These are phyloP conservation scores for Porites rus DNA, from an alignment of 92 coral and sea anemone species.

Conservation along the genomic window DNA sequence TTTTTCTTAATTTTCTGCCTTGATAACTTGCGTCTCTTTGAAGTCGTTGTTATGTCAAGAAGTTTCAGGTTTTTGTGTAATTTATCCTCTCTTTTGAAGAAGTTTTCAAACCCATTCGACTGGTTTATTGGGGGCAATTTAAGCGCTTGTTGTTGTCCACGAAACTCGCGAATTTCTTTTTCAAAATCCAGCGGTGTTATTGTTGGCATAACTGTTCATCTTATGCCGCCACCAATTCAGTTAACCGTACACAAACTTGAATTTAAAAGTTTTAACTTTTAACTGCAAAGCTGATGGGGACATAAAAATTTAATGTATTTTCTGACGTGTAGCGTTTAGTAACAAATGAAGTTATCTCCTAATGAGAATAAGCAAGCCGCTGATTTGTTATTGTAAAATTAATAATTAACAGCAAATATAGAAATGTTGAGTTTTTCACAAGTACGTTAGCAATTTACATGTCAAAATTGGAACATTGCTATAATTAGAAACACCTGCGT, in stretches of 20 bases:
- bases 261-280: neutral
- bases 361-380: neutral
- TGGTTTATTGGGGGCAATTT: constrained; percentile 8
- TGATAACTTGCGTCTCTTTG: neutral
- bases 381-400: neutral
- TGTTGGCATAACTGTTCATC: constrained; percentile 2
- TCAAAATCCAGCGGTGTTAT: constrained; percentile 23
- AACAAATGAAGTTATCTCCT: too few species aligned
- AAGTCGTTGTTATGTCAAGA: neutral
- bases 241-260: neutral
- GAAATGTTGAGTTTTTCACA: neutral
- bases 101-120: neutral
- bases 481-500: constrained; percentile 2
- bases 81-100: neutral
- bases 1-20: constrained; percentile 8
- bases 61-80: neutral
- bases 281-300: too few species aligned
- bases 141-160: neutral
- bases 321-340: neutral
- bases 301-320: neutral
- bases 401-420: neutral
- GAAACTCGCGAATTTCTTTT: constrained; percentile 13
- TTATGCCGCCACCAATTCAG: neutral
- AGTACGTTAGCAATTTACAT: neutral
- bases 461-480: too few species aligned